Base-by-base conservation (phyloP, 2,888 invertebrate genomes). In the Leptarthrus brevirostris region DNA sequence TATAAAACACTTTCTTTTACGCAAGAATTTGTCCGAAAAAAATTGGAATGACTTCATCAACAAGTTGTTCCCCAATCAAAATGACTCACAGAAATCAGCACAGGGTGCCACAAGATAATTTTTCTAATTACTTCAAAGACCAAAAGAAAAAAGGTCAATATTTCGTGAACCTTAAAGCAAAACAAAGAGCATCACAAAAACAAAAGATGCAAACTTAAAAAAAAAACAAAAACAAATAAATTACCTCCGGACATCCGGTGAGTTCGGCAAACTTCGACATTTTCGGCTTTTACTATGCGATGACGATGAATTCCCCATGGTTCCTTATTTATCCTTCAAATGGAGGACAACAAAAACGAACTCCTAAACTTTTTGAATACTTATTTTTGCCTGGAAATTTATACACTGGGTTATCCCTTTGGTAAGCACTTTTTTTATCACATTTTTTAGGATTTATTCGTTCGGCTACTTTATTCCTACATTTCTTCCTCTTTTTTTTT, bases 181-280 rank as follows among this genome's bases (percentile, higher is more conserved):
- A 52, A 2, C 52, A 52, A 52, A 52, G 18, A 52, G 52, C n/a
- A 47, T 16, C 14, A 47, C 5, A 1, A 22, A 22, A 18, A 52
- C 52, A 52, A 10, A 14, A 14, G 8, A 47, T 14, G 14, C 47
- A 47, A 8, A 22, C 52, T 0, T 6, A 12, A 14, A 40, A 40
- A 40, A 6, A 40, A 2, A 12, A 40, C 6, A 40, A 12, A 5
- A 12, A 2, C 6, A 3, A 40, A 40, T 12, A 20, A 74, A 74
- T 79, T 89, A 91, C 91, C 91, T 91, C 85, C 91, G 86, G 76
- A 90, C 90, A 87, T 91, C 91, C 80, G 92, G 93, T 73, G 93
- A 93, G 78, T 92, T 93, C 75, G 93, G 93, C 82, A 93, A 86
- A 84, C 93, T 93, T 82, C 92, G 84, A 78, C 85, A 84, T 80